Conservation (phyloP, 2,888 invertebrate species). For the Nomada fabriciana region DNA sequence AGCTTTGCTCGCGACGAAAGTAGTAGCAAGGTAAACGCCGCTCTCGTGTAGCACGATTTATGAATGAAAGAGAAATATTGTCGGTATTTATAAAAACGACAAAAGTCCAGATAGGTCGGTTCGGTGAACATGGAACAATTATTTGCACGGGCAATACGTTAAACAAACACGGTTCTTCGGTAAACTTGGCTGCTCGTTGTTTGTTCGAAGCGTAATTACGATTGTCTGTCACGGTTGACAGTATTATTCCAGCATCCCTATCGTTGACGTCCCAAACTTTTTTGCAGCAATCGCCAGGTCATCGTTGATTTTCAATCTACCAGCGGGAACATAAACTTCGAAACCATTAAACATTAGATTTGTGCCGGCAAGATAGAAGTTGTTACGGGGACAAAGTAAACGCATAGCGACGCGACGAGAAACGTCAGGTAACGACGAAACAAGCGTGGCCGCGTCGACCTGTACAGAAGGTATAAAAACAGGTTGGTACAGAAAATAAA, state of each 20-base stretch:
- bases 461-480: background rate
- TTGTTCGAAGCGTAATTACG: conserved; percentile 32
- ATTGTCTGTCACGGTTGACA: conserved; percentile 58
- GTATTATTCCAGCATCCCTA: conserved; percentile 43
- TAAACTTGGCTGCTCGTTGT: conserved; percentile 55
- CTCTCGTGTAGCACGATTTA: conserved; percentile 57
- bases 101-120: conserved; percentile 41
- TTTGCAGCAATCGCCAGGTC: conserved; percentile 4
- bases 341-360: background rate
- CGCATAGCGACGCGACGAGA: no score
- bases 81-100: conserved; percentile 46
- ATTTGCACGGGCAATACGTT: conserved; percentile 60
- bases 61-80: conserved; percentile 60
- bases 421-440: background rate
- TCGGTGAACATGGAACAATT: conserved; percentile 49
- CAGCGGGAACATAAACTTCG: background rate
- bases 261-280: conserved; percentile 19
- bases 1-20: conserved; percentile 55
- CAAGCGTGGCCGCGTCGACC: background rate
- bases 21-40: conserved; percentile 50
- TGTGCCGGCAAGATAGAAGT: background rate
- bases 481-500: background rate
- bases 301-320: conserved; percentile 35
- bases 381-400: no score
- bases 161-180: conserved; percentile 55